Base-by-base conservation (phyloP, 2,113 vertebrate genomes). In the Montifringilla adamsi region DNA sequence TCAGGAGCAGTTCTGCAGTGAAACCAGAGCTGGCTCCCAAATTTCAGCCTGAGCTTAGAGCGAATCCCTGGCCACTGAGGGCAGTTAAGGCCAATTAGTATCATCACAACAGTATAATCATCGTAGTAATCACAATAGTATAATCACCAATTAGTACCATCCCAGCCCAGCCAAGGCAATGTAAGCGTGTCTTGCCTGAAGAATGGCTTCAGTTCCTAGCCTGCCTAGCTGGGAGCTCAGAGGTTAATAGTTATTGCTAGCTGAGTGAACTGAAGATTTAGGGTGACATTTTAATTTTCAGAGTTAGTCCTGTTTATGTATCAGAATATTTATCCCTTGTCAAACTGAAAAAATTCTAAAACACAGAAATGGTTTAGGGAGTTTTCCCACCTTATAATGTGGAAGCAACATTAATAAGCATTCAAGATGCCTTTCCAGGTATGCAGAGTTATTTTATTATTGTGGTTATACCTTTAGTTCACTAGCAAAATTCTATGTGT, bases 151-250 rank as follows among this genome's bases (percentile, higher is more conserved):
- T 67, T 47, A 53, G 13, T 35, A 10, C 9, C 72, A 53, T 47
- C 35, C 27, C 3, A 1, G 50, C 33, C 58, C 39, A 18, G 9
- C 12, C 14, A 37, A 37, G 15, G 37, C 13, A 10, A 56, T n/a
- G 10, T 20, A 4, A 14, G 3, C 7, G 26, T n/a, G 43, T 14
- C 41, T 30, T 49, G 12, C 3, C 6, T 18, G 8, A n/a, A 4
- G 9, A 31, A 24, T 0, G 0, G 2, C 5, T 84, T 60, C 0
- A 11, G 35, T 13, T 74, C 24, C 41, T 13, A 4, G 4, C 4
- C 15, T 73, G 12, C 10, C 15, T 53, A 6, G 6, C 9, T 79
- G 19, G 12, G 22, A 70, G 47, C 4, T 46, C 1, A 5, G 46
- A 17, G 15, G 5, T 27, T 83, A 15, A n/a, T 22, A 20, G 19